Base-by-base conservation (phyloP, 2,113 vertebrate species). In the Plecturocebus donacophilus region DNA sequence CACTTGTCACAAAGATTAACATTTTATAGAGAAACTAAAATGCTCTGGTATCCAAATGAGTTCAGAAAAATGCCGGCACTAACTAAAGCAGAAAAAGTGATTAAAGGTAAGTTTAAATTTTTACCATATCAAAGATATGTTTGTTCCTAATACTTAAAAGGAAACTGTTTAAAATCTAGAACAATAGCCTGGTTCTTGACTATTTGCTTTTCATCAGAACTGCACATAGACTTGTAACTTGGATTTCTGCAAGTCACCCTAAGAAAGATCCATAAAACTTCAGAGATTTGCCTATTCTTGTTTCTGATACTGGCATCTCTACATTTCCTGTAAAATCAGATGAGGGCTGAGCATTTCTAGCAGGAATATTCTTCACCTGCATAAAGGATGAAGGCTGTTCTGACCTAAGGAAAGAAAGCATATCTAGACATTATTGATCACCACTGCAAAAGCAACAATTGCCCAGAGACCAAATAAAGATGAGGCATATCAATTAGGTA, bases 1-100 rank as follows among this genome's bases (percentile, higher is more conserved):
- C 38, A 86, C 0, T 83, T 64, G 86, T 94, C 58, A 95, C 14
- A 87, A 95, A 97, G 23, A 90, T 30, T 27, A 79, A 83, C 42
- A 42, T 84, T 80, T 81, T 64, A 52, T 91, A 21, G 32, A 49
- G 12, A 9, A 92, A 92, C 17, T n/a, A 68, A 90, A 25, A 52
- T 13, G 19, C 32, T 89, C 17, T 40, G 77, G 30, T 52, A 89
- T 11, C 75, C 68, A 73, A 66, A 79, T n/a, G 75, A 90, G 14
- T 35, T 77, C 56, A 40, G 21, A 83, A 79, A 90, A 92, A 87
- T 76, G 2, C 7, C 75, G 61, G 23, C 42, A 71, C 30, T 92
- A 64, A 91, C 54, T 87, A 77, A 95, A 92, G n/a, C 23, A 75
- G 86, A 86, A 32, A 89, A 93, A 38, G 11, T 47, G 19, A 21